These are phyloP conservation scores for Tenrec ecaudatus DNA, from an alignment of 2,113 vertebrate species.

Conservation along the genomic window DNA sequence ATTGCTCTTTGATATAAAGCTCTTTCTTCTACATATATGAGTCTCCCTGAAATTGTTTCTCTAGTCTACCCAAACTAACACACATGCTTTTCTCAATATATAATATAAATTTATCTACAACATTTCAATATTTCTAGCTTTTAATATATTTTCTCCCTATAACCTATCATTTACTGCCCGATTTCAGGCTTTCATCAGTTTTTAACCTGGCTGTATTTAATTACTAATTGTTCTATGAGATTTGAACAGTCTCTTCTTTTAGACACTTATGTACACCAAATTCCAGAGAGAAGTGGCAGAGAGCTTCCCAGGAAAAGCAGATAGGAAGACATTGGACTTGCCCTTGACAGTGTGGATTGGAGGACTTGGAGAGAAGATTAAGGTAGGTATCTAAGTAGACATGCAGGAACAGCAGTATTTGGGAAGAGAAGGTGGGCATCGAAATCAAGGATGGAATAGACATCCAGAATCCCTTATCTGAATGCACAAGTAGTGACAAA, in stretches of 20 bases:
- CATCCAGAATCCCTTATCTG: background rate
- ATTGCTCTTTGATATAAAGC: too few species aligned
- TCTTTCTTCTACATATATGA: too few species aligned
- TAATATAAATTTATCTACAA: background rate
- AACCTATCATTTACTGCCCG: too few species aligned
- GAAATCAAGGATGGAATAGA: background rate
- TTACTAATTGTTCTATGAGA: background rate
- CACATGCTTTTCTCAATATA: background rate
- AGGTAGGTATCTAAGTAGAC: background rate
- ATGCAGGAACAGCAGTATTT: background rate
- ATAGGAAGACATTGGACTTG: background rate
- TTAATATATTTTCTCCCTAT: background rate
- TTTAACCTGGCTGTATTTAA: background rate
- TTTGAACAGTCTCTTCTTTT: too few species aligned
- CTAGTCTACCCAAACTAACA: background rate
- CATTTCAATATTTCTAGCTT: background rate
- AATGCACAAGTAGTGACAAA: background rate
- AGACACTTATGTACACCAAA: too few species aligned
- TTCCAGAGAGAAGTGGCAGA: too few species aligned
- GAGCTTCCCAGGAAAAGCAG: background rate
- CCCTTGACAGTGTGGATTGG: background rate
- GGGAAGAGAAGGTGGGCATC: background rate
- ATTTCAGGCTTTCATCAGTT: background rate
- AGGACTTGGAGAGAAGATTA: background rate
- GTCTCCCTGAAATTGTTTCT: too few species aligned